Base-by-base conservation (phyloP, 2,888 invertebrate species). In the Galeopsomyia nigrocyanea region DNA sequence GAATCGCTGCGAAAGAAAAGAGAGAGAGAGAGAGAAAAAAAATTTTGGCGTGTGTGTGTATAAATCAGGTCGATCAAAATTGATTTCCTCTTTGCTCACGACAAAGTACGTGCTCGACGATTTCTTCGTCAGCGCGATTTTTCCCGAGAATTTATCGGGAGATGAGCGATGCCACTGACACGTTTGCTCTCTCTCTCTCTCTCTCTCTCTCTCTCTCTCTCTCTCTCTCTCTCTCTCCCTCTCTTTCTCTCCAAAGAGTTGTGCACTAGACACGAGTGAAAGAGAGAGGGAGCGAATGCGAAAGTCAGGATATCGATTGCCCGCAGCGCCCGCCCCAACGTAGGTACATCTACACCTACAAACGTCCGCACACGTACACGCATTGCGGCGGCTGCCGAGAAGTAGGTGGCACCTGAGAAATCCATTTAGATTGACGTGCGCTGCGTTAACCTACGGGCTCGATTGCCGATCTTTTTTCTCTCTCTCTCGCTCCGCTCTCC, bases 111-210 rank as follows among this genome's bases (percentile, higher is more conserved):
- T 39, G 39, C 39, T 39, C 39, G 39, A 39, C 55, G 65, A 68
- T 68, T 71, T 71, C 71, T 71, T 62, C 71, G 74, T 74, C 71
- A 74, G 74, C 74, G 47, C 68, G 71, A 71, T 68, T 71, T 71
- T 71, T 74, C 39, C 39, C 68, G 68, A 68, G 71, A 74, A 71
- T 74, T 71, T 71, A 68, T 71, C 64, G 63, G 53, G 67, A 64
- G 46, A 64, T 51, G 31, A 50, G 51, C 46, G 22, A 13, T 39
- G 39, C 39, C 39, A 39, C 39, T 39, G 39, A 39, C 39, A 39
- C 39, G 39, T 39, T 39, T 39, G 39, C 39, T 39, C 39, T 39
- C 39, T 39, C 39, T 10, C 39, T 39, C 39, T 39, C 10, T 53
- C 58, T 31, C 39, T 21, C 31, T 61, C 22, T 53, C 22, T 22